Percentiles rank a stretch among this genome's conserved stretches.
These are phyloP conservation scores for Endomychus coccineus DNA, from an alignment of 2,888 invertebrate genomes.

Conservation along the genomic window DNA sequence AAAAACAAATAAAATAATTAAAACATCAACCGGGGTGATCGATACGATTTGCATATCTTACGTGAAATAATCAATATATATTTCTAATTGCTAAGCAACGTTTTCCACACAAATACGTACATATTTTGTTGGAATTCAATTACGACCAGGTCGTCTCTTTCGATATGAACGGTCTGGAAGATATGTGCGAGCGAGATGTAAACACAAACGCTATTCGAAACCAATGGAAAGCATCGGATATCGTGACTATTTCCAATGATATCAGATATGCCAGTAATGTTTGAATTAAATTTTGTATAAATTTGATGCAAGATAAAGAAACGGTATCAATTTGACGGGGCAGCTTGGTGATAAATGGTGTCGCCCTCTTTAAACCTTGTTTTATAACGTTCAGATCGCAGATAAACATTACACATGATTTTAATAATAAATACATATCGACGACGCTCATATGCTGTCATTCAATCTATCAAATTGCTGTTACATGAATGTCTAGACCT, in stretches of 20 bases:
- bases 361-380: constrained; percentile 24
- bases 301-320: constrained; percentile 38
- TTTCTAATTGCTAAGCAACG: constrained; percentile 41
- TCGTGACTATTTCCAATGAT: constrained; percentile 42
- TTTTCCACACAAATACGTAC: constrained; percentile 36
- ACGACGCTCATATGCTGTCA: too few species aligned
- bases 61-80: constrained; percentile 34
- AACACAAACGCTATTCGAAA: constrained; percentile 7
- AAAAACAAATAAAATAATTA: constrained; percentile 13
- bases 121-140: constrained; percentile 10
- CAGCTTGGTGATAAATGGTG: constrained; percentile 24
- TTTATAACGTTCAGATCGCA: constrained; percentile 22
- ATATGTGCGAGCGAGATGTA: background rate
- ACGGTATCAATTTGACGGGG: constrained; percentile 37
- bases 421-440: too few species aligned
- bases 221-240: constrained; percentile 15
- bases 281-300: constrained; percentile 43
- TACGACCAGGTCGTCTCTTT: background rate
- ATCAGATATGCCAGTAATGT: constrained; percentile 39
- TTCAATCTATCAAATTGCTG: too few species aligned
- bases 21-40: constrained; percentile 18
- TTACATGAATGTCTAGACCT: too few species aligned
- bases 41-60: constrained; percentile 34
- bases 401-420: too few species aligned
- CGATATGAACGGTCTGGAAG: background rate